Conservation (phyloP, 2,888 invertebrate species). For the Lottia gigantea region DNA sequence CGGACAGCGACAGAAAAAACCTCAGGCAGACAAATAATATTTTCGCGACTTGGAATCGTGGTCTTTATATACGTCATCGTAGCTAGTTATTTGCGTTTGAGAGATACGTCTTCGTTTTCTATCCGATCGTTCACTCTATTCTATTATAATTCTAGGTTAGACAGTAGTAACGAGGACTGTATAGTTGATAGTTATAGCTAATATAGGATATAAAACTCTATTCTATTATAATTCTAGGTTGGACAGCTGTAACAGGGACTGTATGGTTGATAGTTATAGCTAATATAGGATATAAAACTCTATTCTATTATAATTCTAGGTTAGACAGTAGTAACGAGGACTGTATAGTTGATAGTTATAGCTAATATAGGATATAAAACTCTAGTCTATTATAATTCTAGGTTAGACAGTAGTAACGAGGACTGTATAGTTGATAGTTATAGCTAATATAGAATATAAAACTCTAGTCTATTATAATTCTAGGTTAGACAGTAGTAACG, state of each 20-base stretch:
- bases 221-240: conserved; percentile 69
- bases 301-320: conserved; percentile 63
- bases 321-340: conserved; percentile 88
- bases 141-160: conserved; percentile 73
- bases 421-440: conserved; percentile 80
- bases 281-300: no score
- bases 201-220: no score
- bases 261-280: conserved; percentile 82
- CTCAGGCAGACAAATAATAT: no score
- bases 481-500: conserved; percentile 85
- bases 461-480: no score
- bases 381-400: conserved; percentile 25
- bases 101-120: no score
- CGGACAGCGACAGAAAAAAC: no score
- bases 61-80: neutral
- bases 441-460: conserved; percentile 85
- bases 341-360: conserved; percentile 81
- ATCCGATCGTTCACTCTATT: neutral
- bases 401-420: conserved; percentile 89
- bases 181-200: conserved; percentile 81
- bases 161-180: conserved; percentile 86
- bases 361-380: conserved; percentile 73
- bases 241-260: conserved; percentile 88
- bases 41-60: neutral
- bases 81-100: no score